phyloP scores from a whole-genome alignment of 2,113 vertebrate genomes.

The Carassius auratus region DNA sequence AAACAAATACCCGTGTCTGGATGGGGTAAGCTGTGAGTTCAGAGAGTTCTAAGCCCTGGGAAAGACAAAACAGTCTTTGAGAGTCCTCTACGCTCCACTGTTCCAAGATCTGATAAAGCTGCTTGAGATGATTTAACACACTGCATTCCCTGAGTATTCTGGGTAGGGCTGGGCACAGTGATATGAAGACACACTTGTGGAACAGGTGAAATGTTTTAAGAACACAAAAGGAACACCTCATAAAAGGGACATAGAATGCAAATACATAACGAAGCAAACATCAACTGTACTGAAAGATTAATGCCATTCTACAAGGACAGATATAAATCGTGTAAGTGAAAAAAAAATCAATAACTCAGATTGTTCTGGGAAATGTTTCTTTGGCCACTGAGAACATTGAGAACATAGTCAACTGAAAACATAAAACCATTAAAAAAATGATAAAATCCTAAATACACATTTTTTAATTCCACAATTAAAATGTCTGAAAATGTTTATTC shows the following conservation, averaged over 20 bases:
- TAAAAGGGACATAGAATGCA: slow-evolving; percentile 2
- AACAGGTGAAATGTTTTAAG: slow-evolving; percentile 51
- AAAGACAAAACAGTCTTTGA: slow-evolving; percentile 83
- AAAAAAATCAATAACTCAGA: not conserved
- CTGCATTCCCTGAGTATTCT: slow-evolving; percentile 58
- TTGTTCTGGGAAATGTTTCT: not conserved
- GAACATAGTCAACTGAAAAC: not conserved
- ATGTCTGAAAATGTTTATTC: too few relatives aligned
- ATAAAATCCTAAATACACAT: not conserved
- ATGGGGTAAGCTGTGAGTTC: slow-evolving; percentile 69
- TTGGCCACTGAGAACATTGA: not conserved
- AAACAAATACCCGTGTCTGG: slow-evolving; percentile 76
- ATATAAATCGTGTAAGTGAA: not conserved
- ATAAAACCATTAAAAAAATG: not conserved
- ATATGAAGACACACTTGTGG: slow-evolving; percentile 52
- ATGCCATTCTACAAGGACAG: not conserved
- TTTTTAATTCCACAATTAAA: not conserved
- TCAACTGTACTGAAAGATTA: not conserved
- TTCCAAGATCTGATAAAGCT: slow-evolving; percentile 73
- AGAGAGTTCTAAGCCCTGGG: slow-evolving; percentile 71
- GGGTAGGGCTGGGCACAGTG: slow-evolving; percentile 34
- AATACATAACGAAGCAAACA: not conserved
- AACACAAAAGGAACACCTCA: slow-evolving; percentile 35
- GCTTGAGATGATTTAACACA: slow-evolving; percentile 72
- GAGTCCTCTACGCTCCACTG: slow-evolving; percentile 71